Conservation (phyloP, 2,113 vertebrate genomes). For the Chlorocebus sabaeus region DNA sequence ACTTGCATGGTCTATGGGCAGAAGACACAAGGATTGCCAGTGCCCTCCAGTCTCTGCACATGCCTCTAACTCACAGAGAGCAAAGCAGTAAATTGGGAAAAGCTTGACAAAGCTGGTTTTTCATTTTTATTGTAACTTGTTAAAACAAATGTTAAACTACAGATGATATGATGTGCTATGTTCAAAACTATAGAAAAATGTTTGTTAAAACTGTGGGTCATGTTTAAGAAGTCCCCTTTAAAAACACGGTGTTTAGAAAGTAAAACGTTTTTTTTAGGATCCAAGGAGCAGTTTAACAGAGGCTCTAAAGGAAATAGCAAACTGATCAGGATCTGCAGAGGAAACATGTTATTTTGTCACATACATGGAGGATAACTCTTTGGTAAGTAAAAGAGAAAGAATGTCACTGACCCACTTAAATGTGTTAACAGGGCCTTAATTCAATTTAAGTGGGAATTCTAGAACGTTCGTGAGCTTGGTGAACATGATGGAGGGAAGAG, state of each 20-base stretch:
- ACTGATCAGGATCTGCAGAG: neutral
- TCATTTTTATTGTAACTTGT: neutral
- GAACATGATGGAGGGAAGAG: neutral
- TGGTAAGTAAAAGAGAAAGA: neutral
- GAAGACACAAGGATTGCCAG: neutral
- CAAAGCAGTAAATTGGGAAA: neutral
- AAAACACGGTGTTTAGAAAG: neutral
- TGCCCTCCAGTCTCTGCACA: neutral
- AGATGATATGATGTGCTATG: neutral
- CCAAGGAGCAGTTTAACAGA: neutral
- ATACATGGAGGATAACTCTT: neutral
- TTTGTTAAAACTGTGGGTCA: neutral
- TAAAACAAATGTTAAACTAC: neutral
- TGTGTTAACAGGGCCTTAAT: neutral
- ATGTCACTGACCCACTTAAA: neutral
- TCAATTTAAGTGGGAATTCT: neutral
- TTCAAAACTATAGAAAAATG: neutral
- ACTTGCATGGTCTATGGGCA: fast-evolving
- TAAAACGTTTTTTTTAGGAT: neutral
- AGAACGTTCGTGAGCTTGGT: neutral
- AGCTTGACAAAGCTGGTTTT: neutral
- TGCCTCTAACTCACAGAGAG: neutral
- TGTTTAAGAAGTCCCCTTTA: neutral
- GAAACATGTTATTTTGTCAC: neutral
- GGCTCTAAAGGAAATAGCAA: neutral